These are phyloP conservation scores for Hermodice carunculata DNA, from an alignment of 2,888 invertebrate species.

Conservation along the genomic window DNA sequence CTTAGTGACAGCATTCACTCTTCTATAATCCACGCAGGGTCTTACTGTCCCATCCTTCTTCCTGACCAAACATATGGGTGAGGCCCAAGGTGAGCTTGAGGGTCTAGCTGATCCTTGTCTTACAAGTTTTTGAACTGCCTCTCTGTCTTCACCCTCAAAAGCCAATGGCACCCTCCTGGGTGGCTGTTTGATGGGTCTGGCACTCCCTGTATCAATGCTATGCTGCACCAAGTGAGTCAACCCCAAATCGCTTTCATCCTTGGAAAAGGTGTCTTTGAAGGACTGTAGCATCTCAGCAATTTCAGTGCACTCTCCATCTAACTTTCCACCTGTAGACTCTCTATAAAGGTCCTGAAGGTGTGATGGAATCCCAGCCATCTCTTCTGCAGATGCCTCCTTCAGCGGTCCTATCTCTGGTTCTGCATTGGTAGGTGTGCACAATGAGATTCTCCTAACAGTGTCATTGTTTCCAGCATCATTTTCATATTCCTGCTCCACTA, in stretches of 20 bases:
- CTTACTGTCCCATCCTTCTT: slow-evolving; percentile 24
- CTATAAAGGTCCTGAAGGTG: too few relatives aligned
- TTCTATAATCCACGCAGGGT: slow-evolving; percentile 37
- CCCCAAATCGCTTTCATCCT: slow-evolving; percentile 5
- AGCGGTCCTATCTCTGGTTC: too few relatives aligned
- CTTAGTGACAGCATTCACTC: slow-evolving; percentile 29
- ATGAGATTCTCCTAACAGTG: too few relatives aligned
- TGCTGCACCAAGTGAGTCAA: not conserved
- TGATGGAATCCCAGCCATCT: too few relatives aligned
- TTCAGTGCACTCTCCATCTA: too few relatives aligned
- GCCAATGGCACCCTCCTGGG: not conserved
- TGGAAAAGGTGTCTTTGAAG: too few relatives aligned
- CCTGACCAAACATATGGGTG: not conserved
- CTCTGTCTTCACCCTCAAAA: not conserved
- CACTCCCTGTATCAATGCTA: not conserved
- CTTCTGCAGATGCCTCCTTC: too few relatives aligned
- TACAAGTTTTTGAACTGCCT: not conserved
- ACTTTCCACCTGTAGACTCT: too few relatives aligned
- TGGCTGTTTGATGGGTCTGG: not conserved
- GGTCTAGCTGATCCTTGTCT: not conserved
- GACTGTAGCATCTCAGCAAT: too few relatives aligned
- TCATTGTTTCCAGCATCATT: too few relatives aligned
- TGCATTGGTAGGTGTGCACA: too few relatives aligned
- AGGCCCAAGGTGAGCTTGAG: not conserved
- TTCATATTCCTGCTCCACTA: too few relatives aligned